Conservation (phyloP, 2,113 vertebrate species). For the Pomatostomus ruficeps region DNA sequence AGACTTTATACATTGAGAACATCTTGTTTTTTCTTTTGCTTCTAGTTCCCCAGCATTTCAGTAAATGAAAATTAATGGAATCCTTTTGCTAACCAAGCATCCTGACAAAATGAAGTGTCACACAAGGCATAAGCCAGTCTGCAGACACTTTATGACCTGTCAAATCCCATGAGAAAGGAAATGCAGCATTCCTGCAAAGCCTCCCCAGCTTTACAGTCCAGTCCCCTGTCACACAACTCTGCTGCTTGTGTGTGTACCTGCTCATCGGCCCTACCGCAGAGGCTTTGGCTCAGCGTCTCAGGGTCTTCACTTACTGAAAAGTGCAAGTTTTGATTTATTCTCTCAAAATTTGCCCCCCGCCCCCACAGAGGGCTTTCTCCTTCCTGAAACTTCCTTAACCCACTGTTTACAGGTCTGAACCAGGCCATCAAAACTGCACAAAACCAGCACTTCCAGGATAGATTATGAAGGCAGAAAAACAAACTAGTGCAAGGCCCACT, state of each 20-base stretch:
- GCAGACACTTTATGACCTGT: neutral
- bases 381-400: neutral
- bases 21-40: neutral
- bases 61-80: neutral
- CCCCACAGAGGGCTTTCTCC: neutral
- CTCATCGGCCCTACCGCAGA: neutral
- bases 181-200: neutral
- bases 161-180: neutral
- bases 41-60: neutral
- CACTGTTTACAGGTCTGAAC: neutral
- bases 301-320: neutral
- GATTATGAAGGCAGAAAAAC: neutral
- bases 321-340: neutral
- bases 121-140: rapidly evolving
- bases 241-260: neutral
- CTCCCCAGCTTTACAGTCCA: neutral
- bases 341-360: neutral
- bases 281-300: neutral
- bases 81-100: neutral
- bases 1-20: neutral
- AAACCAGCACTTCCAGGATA: neutral
- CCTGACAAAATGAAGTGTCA: neutral
- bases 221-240: neutral
- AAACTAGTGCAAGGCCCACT: neutral
- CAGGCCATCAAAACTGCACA: neutral